Base-by-base conservation (phyloP, 2,888 invertebrate genomes). In the Drosophila villosipedis region DNA sequence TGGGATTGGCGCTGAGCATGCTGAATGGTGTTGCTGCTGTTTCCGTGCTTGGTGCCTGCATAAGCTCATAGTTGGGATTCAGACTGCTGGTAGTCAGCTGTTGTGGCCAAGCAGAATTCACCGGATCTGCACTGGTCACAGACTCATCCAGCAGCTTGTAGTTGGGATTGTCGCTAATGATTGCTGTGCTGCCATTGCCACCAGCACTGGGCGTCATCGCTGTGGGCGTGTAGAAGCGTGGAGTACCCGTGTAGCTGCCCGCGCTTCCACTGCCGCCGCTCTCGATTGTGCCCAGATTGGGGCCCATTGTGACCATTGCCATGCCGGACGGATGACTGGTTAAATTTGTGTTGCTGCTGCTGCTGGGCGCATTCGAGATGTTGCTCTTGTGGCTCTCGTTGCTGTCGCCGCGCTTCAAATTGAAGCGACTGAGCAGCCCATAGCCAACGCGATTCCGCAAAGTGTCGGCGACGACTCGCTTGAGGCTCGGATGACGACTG, bases 191-290 rank as follows among this genome's bases (percentile, higher is more conserved):
- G 59, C 72, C 82, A 6, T 76, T 71, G 16, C 69, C 73, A 10
- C 68, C 75, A 0, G 49, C 71, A 28, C 61, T 75, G 43, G 84
- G 84, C n/a, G 78, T 73, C 33, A 75, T 57, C 37, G 68, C 82
- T 0, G 83, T 75, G 19, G 92, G 82, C 22, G 91, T 90, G 57
- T 87, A 90, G 74, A 89, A 91, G 1, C 87, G 90, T 0, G 91
- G 91, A 14, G 91, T 84, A 9, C 86, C 83, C 14, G 84, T 77
- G 65, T 89, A 91, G 61, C 92, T 92, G 33, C 91, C 90, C 3
- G 91, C 91, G 54, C 92, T 92, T 37, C 92, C 92, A 70, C 92
- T 92, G 66, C 92, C 92, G 1, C 88, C 88, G 49, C 90, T 89
- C 64, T 90, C 90, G 28, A 88, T 88, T 37, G 88, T 88, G 28